Evolutionary conservation across 2,888 invertebrate species (phyloP).

Genomic region (Tipula vernalis): DNA sequence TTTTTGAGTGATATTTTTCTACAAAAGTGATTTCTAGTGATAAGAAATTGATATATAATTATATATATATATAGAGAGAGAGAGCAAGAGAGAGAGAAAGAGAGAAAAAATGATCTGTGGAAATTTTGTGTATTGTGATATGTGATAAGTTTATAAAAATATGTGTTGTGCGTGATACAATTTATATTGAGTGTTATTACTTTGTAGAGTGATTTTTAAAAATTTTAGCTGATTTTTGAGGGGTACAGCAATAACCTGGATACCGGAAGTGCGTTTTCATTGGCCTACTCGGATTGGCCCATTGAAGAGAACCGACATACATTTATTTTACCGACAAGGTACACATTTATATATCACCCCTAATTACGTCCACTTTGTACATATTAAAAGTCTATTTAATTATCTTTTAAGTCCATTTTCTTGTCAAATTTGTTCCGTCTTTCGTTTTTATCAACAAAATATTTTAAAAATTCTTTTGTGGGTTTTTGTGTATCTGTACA

Average conservation of each 20-base stretch:
- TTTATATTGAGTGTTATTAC: background rate
- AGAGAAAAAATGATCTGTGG: background rate
- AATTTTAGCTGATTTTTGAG: constrained; percentile 13
- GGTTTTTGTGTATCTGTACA: background rate
- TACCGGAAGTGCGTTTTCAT: constrained; percentile 31
- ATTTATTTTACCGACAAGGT: background rate
- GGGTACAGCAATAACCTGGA: constrained; percentile 25
- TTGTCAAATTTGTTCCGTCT: background rate
- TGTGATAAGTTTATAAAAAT: background rate
- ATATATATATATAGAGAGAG: too few relatives aligned
- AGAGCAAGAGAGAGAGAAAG: too few relatives aligned
- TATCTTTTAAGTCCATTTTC: background rate
- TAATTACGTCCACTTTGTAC: background rate
- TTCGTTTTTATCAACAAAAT: background rate
- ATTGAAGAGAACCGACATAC: constrained; percentile 23
- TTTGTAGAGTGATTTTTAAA: background rate
- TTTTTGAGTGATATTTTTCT: background rate
- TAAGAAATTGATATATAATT: background rate
- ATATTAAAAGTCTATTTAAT: background rate
- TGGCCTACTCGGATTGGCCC: constrained; percentile 36
- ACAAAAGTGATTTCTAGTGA: background rate
- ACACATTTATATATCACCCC: background rate
- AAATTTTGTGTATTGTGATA: background rate
- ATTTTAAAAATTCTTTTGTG: background rate
- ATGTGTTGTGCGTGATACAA: background rate